Evolutionary conservation across 53 echinoderm and acorn worm genomes (phyloP).

Genomic region (Arbacia lixula): DNA sequence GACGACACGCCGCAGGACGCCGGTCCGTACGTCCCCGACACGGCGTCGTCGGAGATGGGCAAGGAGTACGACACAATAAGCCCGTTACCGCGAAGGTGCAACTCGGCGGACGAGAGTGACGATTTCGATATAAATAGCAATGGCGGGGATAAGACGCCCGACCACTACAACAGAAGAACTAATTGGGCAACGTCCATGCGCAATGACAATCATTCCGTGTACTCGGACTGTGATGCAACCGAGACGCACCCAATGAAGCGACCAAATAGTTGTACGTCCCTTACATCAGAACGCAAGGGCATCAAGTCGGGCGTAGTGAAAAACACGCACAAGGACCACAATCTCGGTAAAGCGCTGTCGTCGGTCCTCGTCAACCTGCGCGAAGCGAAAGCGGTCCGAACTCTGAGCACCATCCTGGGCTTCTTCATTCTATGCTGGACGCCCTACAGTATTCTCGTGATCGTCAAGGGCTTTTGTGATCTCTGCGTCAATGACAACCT

Average conservation of each 20-base stretch:
- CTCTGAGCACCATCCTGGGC: constrained; percentile 87
- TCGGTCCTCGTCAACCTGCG: constrained; percentile 78
- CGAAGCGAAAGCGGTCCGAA: constrained; percentile 91
- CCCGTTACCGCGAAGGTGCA: constrained; percentile 42
- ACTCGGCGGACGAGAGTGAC: constrained; percentile 51
- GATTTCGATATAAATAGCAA: constrained; percentile 54
- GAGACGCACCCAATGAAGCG: constrained; percentile 60
- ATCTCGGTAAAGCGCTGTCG: constrained; percentile 80
- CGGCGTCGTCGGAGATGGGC: constrained; percentile 57
- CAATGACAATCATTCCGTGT: constrained; percentile 65
- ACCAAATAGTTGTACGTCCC: constrained; percentile 60
- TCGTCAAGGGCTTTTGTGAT: constrained; percentile 75
- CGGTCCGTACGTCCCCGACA: constrained; percentile 58
- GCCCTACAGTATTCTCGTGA: constrained; percentile 89
- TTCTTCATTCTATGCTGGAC: constrained; percentile 94
- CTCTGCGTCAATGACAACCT: constrained; percentile 68
- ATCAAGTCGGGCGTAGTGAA: constrained; percentile 62
- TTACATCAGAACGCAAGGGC: constrained; percentile 54
- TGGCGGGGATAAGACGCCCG: constrained; percentile 50
- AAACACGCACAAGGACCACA: constrained; percentile 77
- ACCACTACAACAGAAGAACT: constrained; percentile 35
- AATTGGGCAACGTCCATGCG: constrained; percentile 54
- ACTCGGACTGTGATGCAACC: constrained; percentile 67
- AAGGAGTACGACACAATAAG: constrained; percentile 48
- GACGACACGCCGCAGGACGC: constrained; percentile 71